Evolutionary conservation across 2,797 vertebrate species (phyloP).

Genomic region (Telmatherina bonti): DNA sequence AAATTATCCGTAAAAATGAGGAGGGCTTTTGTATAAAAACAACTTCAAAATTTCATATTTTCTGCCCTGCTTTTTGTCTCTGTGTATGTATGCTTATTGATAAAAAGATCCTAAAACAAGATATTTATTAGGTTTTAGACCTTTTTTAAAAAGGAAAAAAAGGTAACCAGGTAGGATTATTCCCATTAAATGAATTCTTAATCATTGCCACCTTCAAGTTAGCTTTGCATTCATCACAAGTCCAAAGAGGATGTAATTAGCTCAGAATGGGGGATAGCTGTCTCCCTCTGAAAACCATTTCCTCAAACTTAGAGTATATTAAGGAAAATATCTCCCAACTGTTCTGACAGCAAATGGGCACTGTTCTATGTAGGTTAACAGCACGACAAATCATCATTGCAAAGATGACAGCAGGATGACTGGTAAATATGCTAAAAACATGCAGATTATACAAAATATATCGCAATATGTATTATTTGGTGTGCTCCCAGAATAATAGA

Average conservation of each 20-base stretch:
- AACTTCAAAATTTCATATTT: too few relatives aligned
- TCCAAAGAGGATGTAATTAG: not conserved
- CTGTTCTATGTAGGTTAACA: too few relatives aligned
- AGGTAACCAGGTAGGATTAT: not conserved
- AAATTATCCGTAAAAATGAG: too few relatives aligned
- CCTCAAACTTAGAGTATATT: not conserved
- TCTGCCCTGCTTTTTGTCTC: too few relatives aligned
- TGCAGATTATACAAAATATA: not conserved
- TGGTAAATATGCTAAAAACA: not conserved
- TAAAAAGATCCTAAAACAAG: too few relatives aligned
- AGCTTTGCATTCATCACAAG: not conserved
- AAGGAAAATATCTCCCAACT: not conserved
- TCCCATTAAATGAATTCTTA: not conserved
- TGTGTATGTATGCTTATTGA: too few relatives aligned
- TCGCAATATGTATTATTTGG: not conserved
- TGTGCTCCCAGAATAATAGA: not conserved
- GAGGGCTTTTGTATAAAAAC: too few relatives aligned
- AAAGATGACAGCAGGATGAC: too few relatives aligned
- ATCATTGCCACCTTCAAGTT: not conserved
- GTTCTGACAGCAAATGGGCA: too few relatives aligned
- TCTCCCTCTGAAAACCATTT: not conserved
- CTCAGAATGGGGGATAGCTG: not conserved
- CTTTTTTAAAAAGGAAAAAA: too few relatives aligned
- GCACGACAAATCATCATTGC: too few relatives aligned
- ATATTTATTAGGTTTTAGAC: too few relatives aligned